Percentiles rank a stretch among this genome's conserved stretches.
phyloP scores from a whole-genome alignment of 2,797 vertebrate species.

The Dallia pectoralis region DNA sequence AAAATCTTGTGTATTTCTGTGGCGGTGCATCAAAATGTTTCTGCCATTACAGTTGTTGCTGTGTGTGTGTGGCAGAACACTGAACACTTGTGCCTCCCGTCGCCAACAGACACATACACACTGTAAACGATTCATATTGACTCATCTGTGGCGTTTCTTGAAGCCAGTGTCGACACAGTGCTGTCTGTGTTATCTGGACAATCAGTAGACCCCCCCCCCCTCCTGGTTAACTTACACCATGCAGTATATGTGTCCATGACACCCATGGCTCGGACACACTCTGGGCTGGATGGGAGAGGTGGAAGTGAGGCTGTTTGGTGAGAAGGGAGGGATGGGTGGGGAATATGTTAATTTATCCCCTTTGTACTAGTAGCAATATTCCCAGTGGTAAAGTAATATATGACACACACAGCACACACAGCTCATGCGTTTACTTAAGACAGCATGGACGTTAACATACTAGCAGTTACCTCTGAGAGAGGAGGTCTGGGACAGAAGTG shows the following conservation, averaged over 20 bases:
- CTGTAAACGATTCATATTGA: background rate
- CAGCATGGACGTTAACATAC: background rate
- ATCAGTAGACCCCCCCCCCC: too few relatives aligned
- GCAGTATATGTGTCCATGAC: too few relatives aligned
- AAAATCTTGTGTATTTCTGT: too few relatives aligned
- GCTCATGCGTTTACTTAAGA: constrained; percentile 3
- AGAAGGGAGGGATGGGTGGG: constrained; percentile 7
- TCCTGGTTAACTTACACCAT: too few relatives aligned
- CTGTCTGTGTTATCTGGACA: background rate
- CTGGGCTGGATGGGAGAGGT: too few relatives aligned
- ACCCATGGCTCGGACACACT: too few relatives aligned
- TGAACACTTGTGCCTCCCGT: constrained; percentile 5
- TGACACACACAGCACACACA: background rate
- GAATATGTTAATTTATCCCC: constrained; percentile 39
- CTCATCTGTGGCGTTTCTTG: background rate
- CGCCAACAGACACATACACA: background rate
- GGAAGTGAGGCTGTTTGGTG: background rate
- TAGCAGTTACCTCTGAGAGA: background rate
- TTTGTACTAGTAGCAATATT: constrained; percentile 33
- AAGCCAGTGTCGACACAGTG: background rate
- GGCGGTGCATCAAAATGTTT: too few relatives aligned
- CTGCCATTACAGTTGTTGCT: background rate
- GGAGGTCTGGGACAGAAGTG: background rate
- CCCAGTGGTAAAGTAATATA: constrained; percentile 42
- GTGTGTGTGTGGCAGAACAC: constrained; percentile 18